Evolutionary conservation across 2,113 vertebrate species (phyloP).

Genomic region (Cettia cetti): DNA sequence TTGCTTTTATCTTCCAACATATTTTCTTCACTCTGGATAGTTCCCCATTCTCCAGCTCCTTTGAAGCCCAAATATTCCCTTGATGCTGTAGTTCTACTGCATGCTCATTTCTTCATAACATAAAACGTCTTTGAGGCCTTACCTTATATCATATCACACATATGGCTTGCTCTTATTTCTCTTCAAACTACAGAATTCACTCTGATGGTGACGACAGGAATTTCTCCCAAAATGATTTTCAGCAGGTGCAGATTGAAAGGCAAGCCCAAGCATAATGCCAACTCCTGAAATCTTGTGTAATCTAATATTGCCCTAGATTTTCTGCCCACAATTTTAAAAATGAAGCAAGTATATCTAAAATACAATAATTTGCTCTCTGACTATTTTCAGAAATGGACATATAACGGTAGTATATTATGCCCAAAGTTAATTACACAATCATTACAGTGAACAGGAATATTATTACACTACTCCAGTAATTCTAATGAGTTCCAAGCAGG

Average conservation of each 20-base stretch:
- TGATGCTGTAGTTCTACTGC: not conserved
- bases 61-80: not conserved
- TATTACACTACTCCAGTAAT: not conserved
- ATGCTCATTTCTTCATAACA: not conserved
- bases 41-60: not conserved
- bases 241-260: not conserved
- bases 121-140: not conserved
- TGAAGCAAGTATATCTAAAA: not conserved
- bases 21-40: not conserved
- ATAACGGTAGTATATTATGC: not conserved
- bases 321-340: not conserved
- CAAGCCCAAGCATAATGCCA: not conserved
- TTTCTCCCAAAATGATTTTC: not conserved
- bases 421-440: not conserved
- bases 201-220: not conserved
- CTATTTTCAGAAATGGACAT: not conserved
- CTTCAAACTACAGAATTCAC: not conserved
- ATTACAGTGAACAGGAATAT: not conserved
- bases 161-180: not conserved
- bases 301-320: not conserved
- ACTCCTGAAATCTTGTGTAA: not conserved
- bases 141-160: not conserved
- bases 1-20: not conserved
- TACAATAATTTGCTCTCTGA: not conserved
- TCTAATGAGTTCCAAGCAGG: not conserved